Percentiles rank a stretch among this genome's conserved stretches.
These are phyloP conservation scores for honey bee (Apis mellifera) DNA, from an alignment of 1,140 invertebrate genomes.

Conservation along the genomic window DNA sequence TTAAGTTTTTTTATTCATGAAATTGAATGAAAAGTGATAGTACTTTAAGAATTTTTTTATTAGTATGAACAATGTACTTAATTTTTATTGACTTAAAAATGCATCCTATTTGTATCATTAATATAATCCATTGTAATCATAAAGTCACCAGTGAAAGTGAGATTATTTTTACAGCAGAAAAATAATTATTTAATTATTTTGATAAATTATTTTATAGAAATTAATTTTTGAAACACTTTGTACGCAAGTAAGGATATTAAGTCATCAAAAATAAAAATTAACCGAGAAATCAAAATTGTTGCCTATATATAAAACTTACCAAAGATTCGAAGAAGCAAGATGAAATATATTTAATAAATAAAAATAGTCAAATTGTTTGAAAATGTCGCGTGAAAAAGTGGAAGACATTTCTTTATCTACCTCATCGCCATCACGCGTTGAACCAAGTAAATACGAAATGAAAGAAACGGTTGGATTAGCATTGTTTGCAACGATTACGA, in stretches of 20 bases:
- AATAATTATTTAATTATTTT: too few species aligned
- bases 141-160: neutral
- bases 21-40: neutral
- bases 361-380: neutral
- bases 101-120: neutral
- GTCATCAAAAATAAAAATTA: neutral
- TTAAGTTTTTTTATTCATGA: neutral
- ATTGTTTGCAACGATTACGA: neutral
- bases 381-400: neutral
- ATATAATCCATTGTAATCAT: neutral
- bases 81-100: neutral
- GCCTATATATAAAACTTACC: neutral
- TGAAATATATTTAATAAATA: neutral
- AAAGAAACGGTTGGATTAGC: neutral
- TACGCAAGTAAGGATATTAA: neutral
- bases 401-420: slow-evolving; percentile 27
- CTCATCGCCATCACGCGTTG: slow-evolving; percentile 25
- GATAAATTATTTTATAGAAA: neutral
- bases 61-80: neutral
- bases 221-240: neutral
- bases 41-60: neutral
- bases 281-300: neutral
- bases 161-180: too few species aligned
- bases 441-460: neutral
- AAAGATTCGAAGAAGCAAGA: neutral